Evolutionary conservation across 2,888 invertebrate species (phyloP), one percentile per base, ranked within the genome.

Genomic region (Parasteatoda lunata): DNA sequence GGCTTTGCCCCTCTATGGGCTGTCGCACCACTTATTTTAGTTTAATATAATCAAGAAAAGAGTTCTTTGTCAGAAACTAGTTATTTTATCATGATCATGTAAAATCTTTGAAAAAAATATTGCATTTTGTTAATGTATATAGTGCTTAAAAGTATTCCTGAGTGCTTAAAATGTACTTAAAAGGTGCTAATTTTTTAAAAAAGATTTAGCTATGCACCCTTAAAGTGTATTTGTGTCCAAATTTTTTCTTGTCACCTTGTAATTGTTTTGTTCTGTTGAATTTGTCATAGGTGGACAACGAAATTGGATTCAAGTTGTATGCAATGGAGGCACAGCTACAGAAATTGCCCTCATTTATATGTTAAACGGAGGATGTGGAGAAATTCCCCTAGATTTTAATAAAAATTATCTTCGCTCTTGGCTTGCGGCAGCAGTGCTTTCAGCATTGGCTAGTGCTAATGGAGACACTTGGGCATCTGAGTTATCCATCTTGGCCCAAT

Each of bases 391-490:
- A 70, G 95, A 97, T 92, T 97, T 97, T 92, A 91, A 93, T 3
- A 93, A 93, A 80, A 94, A 95, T 90, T 97, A 96, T 90, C 93
- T 90, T 15, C 90, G 91, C 48, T 96, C 97, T 4, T 97, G 96
- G 96, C 93, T 96, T n/a, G 94, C 95, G 4, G 93, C 96, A 90
- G 96, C 95, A 52, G 94, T 96, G 77, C 92, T 97, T 89, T 95
- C 95, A 90, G 94, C 96, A 0, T 93, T 96, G 90, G 94, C 96
- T 13, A 96, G 96, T 91, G 95, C 95, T 90, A 96, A 95, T 91
- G 97, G 97, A 0, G 97, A 97, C 91, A 97, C 97, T 0, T 96
- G 96, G 95, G 96, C 97, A 73, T 97, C 97, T 64, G 97, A 97
- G 92, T 92, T 97, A 30, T 94, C 95, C 54, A 97, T 96, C 0